Evolutionary conservation across 2,113 vertebrate genomes (phyloP), one percentile per base, ranked within the genome.

Genomic region (Gambusia affinis): DNA sequence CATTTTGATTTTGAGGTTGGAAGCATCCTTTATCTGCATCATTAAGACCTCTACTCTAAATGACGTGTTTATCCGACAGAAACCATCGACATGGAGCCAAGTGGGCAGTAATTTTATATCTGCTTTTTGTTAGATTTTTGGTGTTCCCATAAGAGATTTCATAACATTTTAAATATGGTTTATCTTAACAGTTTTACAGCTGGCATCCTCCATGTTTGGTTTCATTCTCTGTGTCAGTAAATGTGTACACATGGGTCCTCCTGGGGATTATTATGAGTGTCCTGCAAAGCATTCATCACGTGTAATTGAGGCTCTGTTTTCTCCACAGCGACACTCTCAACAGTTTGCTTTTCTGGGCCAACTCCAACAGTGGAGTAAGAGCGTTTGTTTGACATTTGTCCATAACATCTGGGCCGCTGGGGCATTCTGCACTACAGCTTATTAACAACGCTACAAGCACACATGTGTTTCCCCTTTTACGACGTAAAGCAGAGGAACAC

Each of bases 381-480:
- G 88, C 84, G 79, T 92, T 93, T 93, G 93, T 93, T 94, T 94
- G 94, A 94, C 93, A 91, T 94, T 92, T 87, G 88, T 92, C 91
- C 92, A 92, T 92, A 94, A 94, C 93, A 95, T 94, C 93, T 94
- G 92, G 51, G 92, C 87, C 90, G 88, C 87, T 82, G 82, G 91
- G 89, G 92, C 84, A 92, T 90, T 87, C 85, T 54, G 47, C 83
- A 83, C 90, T 80, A 85, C 89, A 91, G 91, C 92, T 91, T 94
- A 93, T 95, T 94, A 95, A 91, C 93, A 92, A 93, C 79, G 93
- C 89, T 92, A 92, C 90, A 83, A 87, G 82, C 90, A 89, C 93
- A 93, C 91, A 95, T 95, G 93, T 95, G 94, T 95, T 95, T 95
- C 92, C 87, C 82, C 87, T 82, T 93, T 95, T 94, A 94, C 44